Percentiles rank a stretch among this genome's conserved stretches.
These are phyloP conservation scores for Cygnus olor DNA, from an alignment of 2,797 vertebrate species.

Conservation along the genomic window DNA sequence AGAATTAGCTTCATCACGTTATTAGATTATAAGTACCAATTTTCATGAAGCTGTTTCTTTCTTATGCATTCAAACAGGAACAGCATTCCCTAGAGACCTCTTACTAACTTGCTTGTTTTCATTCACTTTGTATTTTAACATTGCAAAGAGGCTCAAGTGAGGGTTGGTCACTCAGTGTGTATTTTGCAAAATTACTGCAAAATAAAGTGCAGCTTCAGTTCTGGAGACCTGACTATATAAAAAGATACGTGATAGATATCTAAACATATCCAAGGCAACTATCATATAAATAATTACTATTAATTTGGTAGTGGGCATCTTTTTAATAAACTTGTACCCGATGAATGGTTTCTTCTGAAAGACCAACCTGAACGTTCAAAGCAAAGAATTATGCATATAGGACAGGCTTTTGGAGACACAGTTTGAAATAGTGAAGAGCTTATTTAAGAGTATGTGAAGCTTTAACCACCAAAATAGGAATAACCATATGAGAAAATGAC, in stretches of 20 bases:
- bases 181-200: no score
- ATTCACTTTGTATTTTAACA: neutral
- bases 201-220: neutral
- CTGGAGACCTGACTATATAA: neutral
- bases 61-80: neutral
- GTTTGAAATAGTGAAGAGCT: neutral
- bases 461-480: neutral
- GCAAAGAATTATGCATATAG: neutral
- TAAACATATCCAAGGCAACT: neutral
- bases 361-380: neutral
- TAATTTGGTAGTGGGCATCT: neutral
- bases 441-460: neutral
- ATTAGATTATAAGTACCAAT: neutral
- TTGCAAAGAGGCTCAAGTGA: neutral
- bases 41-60: constrained; percentile 7
- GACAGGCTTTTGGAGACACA: neutral
- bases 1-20: neutral
- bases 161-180: neutral
- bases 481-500: neutral
- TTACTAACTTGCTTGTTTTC: neutral
- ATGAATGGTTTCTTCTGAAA: neutral
- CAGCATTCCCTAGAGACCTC: neutral
- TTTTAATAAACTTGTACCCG: accelerated
- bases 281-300: neutral
- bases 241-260: neutral